Conservation (phyloP, 2,113 vertebrate genomes). For the Lucifuga dentata region DNA sequence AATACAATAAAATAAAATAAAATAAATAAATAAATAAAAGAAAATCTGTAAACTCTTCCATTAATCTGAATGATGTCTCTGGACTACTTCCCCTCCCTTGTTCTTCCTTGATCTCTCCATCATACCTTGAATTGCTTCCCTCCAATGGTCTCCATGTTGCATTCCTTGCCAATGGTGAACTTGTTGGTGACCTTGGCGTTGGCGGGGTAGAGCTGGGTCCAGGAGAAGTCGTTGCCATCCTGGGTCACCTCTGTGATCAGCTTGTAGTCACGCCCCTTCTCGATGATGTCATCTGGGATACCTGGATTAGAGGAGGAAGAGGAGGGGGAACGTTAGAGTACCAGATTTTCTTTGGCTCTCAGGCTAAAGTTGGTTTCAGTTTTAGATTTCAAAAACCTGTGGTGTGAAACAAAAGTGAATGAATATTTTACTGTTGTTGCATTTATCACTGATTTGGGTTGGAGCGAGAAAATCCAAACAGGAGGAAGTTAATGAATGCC, state of each 20-base stretch:
- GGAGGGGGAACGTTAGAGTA: not conserved
- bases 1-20: too few species aligned
- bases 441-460: too few species aligned
- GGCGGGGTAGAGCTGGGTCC: constrained; percentile 88
- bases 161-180: constrained; percentile 88
- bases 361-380: too few species aligned
- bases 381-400: too few species aligned
- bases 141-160: constrained; percentile 91
- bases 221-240: constrained; percentile 87
- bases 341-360: too few species aligned
- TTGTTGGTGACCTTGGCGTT: constrained; percentile 86
- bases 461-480: too few species aligned
- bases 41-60: too few species aligned
- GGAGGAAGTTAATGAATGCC: too few species aligned
- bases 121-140: constrained; percentile 95
- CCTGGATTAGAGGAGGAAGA: constrained; percentile 73
- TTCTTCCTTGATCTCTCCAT: not conserved
- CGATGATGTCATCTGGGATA: constrained; percentile 85
- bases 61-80: too few species aligned
- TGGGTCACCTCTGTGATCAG: constrained; percentile 89
- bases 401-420: too few species aligned
- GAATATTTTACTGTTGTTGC: too few species aligned
- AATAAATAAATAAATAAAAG: too few species aligned
- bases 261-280: constrained; percentile 89
- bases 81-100: not conserved